Evolutionary conservation across 2,888 invertebrate genomes (phyloP).

Genomic region (Philaethria dido): DNA sequence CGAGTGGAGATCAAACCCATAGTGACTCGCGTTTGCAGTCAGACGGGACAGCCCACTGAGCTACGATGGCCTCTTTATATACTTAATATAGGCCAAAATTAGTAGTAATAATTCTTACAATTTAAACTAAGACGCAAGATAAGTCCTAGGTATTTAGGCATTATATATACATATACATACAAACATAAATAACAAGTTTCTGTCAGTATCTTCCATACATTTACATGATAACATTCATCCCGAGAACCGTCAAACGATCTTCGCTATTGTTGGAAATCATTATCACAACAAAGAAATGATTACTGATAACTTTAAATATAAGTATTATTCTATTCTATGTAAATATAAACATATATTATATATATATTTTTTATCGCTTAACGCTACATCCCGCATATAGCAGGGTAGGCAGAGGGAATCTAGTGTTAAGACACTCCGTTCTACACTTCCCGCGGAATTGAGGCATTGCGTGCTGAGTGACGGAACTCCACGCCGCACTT

Average conservation of each 20-base stretch:
- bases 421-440: too few relatives aligned
- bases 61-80: too few relatives aligned
- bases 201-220: conserved; percentile 20
- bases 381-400: too few relatives aligned
- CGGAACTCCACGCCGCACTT: too few relatives aligned
- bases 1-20: too few relatives aligned
- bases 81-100: too few relatives aligned
- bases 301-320: conserved; percentile 24
- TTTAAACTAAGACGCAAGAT: not conserved
- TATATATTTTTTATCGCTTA: not conserved
- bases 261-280: conserved; percentile 27
- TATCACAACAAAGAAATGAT: conserved; percentile 32
- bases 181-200: conserved; percentile 7
- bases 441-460: too few relatives aligned
- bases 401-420: too few relatives aligned
- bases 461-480: too few relatives aligned
- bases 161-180: not conserved
- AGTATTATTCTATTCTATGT: not conserved
- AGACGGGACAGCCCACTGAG: too few relatives aligned
- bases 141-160: not conserved
- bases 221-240: conserved; percentile 21
- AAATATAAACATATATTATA: not conserved
- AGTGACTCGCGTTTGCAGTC: too few relatives aligned
- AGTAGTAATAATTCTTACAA: too few relatives aligned
- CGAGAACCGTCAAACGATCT: conserved; percentile 10